phyloP scores from a whole-genome alignment of 2,888 invertebrate species.

The Drosophila kambysellisi region DNA sequence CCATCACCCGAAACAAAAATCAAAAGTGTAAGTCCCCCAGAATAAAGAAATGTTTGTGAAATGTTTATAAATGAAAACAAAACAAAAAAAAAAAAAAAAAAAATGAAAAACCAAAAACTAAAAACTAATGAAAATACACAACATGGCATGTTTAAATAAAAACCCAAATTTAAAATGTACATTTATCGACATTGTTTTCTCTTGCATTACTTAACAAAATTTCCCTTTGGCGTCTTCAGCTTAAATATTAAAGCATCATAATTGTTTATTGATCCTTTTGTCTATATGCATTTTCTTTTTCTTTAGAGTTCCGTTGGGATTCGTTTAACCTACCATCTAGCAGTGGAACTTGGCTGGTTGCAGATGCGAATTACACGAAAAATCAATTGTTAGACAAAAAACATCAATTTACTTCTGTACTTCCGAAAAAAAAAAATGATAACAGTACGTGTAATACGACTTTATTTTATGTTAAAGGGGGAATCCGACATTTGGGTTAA shows the following conservation, averaged over 20 bases:
- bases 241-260: not conserved
- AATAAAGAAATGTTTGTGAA: conserved; percentile 72
- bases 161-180: conserved; percentile 54
- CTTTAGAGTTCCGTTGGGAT: conserved; percentile 16
- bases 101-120: conserved; percentile 32
- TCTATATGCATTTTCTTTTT: not conserved
- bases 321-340: not conserved
- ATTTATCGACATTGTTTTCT: conserved; percentile 10
- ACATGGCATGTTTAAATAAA: conserved; percentile 57
- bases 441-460: not conserved
- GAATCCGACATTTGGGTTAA: not conserved
- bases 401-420: not conserved
- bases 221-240: no score
- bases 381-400: not conserved
- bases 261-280: not conserved
- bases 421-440: not conserved
- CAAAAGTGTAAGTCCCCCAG: conserved; percentile 66
- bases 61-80: conserved; percentile 74
- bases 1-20: conserved; percentile 61
- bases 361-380: not conserved
- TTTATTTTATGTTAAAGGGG: not conserved
- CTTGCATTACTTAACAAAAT: not conserved
- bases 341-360: not conserved
- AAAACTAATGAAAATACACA: conserved; percentile 37
- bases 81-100: conserved; percentile 39